Evolutionary conservation across 1,140 invertebrate species (phyloP).

Genomic region (Drosophila kikkawai): DNA sequence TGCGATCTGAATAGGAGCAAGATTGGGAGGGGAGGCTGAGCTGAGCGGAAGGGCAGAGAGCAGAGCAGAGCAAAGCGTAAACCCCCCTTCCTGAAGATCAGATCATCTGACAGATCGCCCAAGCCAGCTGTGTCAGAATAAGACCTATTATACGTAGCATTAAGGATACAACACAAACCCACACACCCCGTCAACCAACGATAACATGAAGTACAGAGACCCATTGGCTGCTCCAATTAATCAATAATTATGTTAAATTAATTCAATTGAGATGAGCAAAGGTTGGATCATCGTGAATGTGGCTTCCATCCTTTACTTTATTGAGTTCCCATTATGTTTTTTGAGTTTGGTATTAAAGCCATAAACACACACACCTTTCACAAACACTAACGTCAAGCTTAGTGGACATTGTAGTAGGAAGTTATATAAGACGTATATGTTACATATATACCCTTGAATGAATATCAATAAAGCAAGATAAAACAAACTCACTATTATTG

Average conservation of each 20-base stretch:
- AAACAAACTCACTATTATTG: slow-evolving; percentile 23
- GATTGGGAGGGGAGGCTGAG: not conserved
- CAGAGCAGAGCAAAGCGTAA: not conserved
- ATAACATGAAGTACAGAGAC: not conserved
- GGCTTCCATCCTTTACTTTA: not conserved
- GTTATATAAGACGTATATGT: slow-evolving; percentile 42
- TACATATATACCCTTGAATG: slow-evolving; percentile 35
- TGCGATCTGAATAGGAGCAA: slow-evolving; percentile 34
- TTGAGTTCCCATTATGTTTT: not conserved
- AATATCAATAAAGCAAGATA: slow-evolving; percentile 39
- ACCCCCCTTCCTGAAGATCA: not conserved
- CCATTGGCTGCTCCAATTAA: slow-evolving; percentile 19
- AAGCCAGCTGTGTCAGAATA: slow-evolving; percentile 8
- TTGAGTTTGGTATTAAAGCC: not conserved
- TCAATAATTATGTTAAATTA: not conserved
- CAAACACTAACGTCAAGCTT: not conserved
- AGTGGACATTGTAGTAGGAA: slow-evolving; percentile 17
- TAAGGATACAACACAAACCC: slow-evolving; percentile 25
- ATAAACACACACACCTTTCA: not conserved
- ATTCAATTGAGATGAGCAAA: not conserved
- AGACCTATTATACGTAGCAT: slow-evolving; percentile 6
- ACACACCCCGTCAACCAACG: not conserved
- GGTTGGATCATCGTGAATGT: not conserved
- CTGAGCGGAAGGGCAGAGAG: not conserved
- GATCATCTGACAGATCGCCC: slow-evolving; percentile 11